Percentiles rank a stretch among this genome's conserved stretches.
Evolutionary conservation across 2,113 vertebrate species (phyloP).

Genomic region (Leucopsar rothschildi): DNA sequence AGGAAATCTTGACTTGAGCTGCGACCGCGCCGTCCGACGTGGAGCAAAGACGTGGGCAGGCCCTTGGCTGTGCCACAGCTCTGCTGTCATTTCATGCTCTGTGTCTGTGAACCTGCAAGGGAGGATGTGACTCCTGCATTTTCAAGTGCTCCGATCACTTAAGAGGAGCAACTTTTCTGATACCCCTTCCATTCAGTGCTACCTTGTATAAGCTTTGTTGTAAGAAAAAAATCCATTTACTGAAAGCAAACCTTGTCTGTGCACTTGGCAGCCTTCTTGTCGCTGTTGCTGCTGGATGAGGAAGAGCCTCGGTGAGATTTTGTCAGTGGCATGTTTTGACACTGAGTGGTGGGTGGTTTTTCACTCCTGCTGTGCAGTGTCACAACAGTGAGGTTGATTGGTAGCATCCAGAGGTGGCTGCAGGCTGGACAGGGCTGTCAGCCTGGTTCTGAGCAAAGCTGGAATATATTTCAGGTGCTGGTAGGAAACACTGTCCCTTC

Average conservation of each 20-base stretch:
- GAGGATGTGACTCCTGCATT: background rate
- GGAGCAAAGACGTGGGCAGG: background rate
- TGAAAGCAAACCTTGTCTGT: background rate
- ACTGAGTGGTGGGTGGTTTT: background rate
- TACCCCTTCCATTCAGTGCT: background rate
- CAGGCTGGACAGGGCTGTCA: background rate
- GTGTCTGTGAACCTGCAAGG: background rate
- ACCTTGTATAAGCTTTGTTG: background rate
- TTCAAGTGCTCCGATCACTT: background rate
- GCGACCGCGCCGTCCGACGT: background rate
- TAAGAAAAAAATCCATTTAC: background rate
- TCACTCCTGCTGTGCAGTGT: background rate
- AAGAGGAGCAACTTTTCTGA: background rate
- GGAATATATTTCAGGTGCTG: background rate
- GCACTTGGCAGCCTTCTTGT: background rate
- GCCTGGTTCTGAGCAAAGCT: background rate
- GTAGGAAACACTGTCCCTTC: background rate
- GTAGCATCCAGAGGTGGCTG: background rate
- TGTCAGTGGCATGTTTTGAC: background rate
- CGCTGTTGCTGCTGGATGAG: background rate
- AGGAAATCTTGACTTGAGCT: background rate
- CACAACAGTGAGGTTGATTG: background rate
- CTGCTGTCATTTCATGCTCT: background rate
- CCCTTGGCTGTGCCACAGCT: background rate
- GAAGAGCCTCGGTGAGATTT: background rate